Conservation (phyloP, 2,797 vertebrate species). For the Lycodopsis pacificus region DNA sequence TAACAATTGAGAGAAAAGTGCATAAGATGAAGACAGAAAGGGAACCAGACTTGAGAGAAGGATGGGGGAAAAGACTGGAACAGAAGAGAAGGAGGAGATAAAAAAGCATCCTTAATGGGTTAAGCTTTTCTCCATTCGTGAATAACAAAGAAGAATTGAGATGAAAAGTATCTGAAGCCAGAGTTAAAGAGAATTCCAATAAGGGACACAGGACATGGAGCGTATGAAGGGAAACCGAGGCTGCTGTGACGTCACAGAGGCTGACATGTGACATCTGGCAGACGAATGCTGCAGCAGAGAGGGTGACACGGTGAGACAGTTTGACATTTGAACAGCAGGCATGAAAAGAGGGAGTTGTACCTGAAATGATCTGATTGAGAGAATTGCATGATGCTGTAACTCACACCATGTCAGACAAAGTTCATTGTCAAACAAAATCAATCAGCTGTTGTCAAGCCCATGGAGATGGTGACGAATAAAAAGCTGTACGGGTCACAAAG, state of each 20-base stretch:
- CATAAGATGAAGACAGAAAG: neutral
- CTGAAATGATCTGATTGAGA: conserved; percentile 40
- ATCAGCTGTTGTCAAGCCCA: conserved; percentile 6
- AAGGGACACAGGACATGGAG: conserved; percentile 28
- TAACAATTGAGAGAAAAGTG: neutral
- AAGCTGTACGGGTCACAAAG: neutral
- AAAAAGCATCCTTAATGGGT: conserved; percentile 16
- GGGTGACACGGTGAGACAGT: conserved; percentile 44
- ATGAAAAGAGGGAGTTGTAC: conserved; percentile 35
- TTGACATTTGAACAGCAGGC: conserved; percentile 51
- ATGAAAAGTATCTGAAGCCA: conserved; percentile 10
- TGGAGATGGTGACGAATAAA: neutral
- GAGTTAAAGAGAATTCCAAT: conserved; percentile 26
- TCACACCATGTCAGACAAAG: conserved; percentile 18
- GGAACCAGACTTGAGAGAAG: conserved; percentile 15
- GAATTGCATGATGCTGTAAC: conserved; percentile 8
- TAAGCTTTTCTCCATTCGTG: conserved; percentile 29
- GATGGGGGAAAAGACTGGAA: neutral
- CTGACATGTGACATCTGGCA: conserved; percentile 50
- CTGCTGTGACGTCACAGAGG: conserved; percentile 41
- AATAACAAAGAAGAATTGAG: conserved; percentile 16
- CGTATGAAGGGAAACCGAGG: conserved; percentile 16
- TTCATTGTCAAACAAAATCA: conserved; percentile 35
- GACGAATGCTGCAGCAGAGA: conserved; percentile 17
- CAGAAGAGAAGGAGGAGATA: conserved; percentile 4